Percentiles rank a stretch among this genome's conserved stretches.
Evolutionary conservation across 2,113 vertebrate species (phyloP).

Genomic region (Centropus bengalensis): DNA sequence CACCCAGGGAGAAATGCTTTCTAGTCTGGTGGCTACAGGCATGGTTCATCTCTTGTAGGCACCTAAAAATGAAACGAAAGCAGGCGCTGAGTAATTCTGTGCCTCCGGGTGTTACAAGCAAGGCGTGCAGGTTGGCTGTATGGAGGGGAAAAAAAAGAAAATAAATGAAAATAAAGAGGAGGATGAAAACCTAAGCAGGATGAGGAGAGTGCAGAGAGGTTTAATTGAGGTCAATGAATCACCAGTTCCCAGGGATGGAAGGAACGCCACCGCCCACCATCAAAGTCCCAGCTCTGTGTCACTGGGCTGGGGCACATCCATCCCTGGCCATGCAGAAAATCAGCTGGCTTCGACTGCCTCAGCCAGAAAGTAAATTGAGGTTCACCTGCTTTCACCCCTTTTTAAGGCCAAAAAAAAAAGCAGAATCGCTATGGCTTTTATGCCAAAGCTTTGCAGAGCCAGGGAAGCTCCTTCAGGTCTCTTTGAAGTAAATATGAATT

Average conservation of each 20-base stretch:
- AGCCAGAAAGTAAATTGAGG: no score
- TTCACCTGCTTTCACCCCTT: not conserved
- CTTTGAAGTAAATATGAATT: not conserved
- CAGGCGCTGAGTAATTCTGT: not conserved
- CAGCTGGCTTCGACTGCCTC: not conserved
- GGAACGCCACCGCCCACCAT: not conserved
- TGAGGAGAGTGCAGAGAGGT: not conserved
- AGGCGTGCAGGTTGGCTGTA: not conserved
- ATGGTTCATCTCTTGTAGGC: not conserved
- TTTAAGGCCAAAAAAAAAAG: not conserved
- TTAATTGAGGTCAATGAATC: not conserved
- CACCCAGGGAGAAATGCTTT: not conserved
- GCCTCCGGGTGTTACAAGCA: not conserved
- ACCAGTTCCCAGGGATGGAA: not conserved
- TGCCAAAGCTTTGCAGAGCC: fast-evolving
- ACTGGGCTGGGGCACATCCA: fast-evolving
- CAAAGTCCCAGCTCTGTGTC: not conserved
- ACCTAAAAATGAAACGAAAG: not conserved
- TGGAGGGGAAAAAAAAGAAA: fast-evolving
- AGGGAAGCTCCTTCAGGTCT: not conserved
- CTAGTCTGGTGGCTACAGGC: not conserved
- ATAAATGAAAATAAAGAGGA: not conserved
- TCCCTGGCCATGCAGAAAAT: fast-evolving
- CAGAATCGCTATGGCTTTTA: fast-evolving
- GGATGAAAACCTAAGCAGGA: not conserved